Percentiles rank a stretch among this genome's conserved stretches.
These are phyloP conservation scores for Neelides folsomi DNA, from an alignment of 2,888 invertebrate genomes.

Conservation along the genomic window DNA sequence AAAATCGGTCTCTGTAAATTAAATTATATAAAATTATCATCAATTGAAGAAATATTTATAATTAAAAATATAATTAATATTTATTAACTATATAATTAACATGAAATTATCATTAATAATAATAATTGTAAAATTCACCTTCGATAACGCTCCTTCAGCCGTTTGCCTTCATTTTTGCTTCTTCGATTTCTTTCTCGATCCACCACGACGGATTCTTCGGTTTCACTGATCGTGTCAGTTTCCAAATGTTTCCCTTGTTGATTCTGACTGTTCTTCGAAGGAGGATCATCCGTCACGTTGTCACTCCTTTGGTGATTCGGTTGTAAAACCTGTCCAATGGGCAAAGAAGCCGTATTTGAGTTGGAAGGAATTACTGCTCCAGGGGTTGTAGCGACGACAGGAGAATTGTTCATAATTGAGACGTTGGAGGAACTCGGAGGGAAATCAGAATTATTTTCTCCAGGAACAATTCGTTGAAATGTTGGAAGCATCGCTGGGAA, in stretches of 20 bases:
- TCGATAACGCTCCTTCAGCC: neutral
- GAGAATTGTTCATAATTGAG: too few species aligned
- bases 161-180: neutral
- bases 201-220: slow-evolving; percentile 8
- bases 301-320: slow-evolving; percentile 30
- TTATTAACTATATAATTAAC: too few species aligned
- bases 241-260: neutral
- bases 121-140: too few species aligned
- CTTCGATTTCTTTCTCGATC: slow-evolving; percentile 12
- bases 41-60: too few species aligned
- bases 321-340: slow-evolving; percentile 1
- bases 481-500: slow-evolving; percentile 37
- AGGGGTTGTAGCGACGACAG: too few species aligned
- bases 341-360: too few species aligned
- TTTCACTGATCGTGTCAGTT: slow-evolving; percentile 3
- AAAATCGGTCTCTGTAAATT: too few species aligned
- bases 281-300: slow-evolving; percentile 17
- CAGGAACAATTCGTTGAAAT: slow-evolving; percentile 50
- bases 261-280: neutral
- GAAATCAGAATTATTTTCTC: slow-evolving; percentile 42
- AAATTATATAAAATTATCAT: too few species aligned
- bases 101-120: too few species aligned
- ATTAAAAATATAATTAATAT: too few species aligned
- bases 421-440: too few species aligned
- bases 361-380: too few species aligned